Evolutionary conservation across 2,113 vertebrate species (phyloP).

Genomic region (Isurus oxyrinchus): DNA sequence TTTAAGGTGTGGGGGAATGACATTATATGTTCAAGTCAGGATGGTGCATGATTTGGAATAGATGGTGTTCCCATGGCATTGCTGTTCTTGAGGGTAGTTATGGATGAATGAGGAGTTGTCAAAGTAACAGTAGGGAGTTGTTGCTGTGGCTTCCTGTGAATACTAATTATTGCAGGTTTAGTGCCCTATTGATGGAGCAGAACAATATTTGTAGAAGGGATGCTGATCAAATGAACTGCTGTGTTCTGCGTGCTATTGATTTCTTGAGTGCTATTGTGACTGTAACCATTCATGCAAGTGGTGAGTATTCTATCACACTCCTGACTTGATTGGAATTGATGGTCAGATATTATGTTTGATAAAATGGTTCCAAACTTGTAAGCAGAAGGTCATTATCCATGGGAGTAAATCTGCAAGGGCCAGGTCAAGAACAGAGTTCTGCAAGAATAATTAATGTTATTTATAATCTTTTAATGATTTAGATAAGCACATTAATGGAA

Average conservation of each 20-base stretch:
- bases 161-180: not conserved
- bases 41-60: not conserved
- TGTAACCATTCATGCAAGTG: not conserved
- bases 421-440: not conserved
- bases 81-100: not conserved
- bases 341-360: not conserved
- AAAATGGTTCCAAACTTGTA: not conserved
- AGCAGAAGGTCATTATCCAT: not conserved
- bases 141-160: not conserved
- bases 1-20: no score
- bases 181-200: not conserved
- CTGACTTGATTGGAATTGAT: not conserved
- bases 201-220: not conserved
- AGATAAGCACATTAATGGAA: not conserved
- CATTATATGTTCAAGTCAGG: not conserved
- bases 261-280: not conserved
- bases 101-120: not conserved
- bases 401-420: not conserved
- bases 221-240: not conserved
- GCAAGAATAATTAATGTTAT: not conserved
- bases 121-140: not conserved
- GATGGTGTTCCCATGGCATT: not conserved
- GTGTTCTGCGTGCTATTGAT: not conserved
- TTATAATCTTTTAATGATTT: not conserved
- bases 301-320: not conserved